These are phyloP conservation scores for Lipotes vexillifer DNA, from an alignment of 2,113 vertebrate species.

Conservation along the genomic window DNA sequence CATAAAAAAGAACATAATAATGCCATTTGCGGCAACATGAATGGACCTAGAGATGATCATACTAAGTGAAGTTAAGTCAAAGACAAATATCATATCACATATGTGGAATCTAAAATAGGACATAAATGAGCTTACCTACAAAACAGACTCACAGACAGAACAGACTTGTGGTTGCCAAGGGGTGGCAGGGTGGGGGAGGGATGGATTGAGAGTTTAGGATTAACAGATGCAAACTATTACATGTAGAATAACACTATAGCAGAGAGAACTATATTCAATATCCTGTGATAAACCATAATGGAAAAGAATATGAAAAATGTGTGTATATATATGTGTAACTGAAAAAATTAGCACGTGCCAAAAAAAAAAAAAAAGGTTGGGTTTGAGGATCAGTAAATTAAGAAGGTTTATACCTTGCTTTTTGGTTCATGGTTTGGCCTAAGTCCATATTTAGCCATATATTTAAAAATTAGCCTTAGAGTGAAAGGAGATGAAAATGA, in stretches of 20 bases:
- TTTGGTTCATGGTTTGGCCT: background rate
- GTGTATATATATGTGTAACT: background rate
- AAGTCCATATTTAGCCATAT: background rate
- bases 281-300: background rate
- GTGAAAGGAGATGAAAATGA: background rate
- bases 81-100: background rate
- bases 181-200: background rate
- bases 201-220: background rate
- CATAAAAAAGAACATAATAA: background rate
- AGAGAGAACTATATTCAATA: background rate
- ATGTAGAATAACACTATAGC: background rate
- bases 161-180: background rate
- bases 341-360: background rate
- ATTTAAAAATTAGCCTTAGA: background rate
- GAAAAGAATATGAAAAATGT: background rate
- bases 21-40: background rate
- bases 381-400: background rate
- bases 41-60: background rate
- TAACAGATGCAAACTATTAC: background rate
- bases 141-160: background rate
- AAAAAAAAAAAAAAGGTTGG: background rate
- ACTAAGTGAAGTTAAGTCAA: background rate
- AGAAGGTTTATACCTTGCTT: background rate
- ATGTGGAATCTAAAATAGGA: background rate
- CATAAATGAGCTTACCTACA: background rate